Percentiles rank a stretch among this genome's conserved stretches.
Evolutionary conservation across 1,140 invertebrate species (phyloP).

Genomic region (Calliopsis andreniformis): DNA sequence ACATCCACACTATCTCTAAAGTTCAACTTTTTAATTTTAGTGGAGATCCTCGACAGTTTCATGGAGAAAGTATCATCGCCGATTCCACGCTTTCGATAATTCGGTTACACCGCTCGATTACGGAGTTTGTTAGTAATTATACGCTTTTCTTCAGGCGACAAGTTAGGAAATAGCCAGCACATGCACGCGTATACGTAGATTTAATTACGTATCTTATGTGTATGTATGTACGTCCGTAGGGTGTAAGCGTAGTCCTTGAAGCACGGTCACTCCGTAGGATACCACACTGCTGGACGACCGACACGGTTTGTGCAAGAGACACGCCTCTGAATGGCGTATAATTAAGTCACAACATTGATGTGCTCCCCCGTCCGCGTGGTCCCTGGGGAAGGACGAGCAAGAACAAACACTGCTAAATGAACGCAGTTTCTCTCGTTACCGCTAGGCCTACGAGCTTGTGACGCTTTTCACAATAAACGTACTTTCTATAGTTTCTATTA

Average conservation of each 20-base stretch:
- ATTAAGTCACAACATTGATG: conserved; percentile 78
- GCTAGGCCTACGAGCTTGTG: conserved; percentile 59
- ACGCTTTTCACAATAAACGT: conserved; percentile 51
- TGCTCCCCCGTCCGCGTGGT: conserved; percentile 51
- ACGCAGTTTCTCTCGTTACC: conserved; percentile 67
- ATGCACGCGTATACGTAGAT: not conserved
- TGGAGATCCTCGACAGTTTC: no score
- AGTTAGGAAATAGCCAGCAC: conserved; percentile 15
- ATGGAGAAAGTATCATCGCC: no score
- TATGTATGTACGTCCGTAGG: not conserved
- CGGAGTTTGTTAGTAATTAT: not conserved
- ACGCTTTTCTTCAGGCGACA: conserved; percentile 1
- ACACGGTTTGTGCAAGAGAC: conserved; percentile 72
- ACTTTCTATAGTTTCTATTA: conserved; percentile 35
- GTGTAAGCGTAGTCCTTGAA: conserved; percentile 43
- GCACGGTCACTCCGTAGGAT: conserved; percentile 58
- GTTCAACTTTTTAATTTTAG: no score
- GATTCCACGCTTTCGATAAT: no score
- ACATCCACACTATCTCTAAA: no score
- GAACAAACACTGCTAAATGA: conserved; percentile 79
- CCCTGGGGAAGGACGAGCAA: conserved; percentile 69
- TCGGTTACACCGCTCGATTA: not conserved
- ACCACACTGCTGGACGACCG: conserved; percentile 58
- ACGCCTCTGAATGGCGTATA: conserved; percentile 78
- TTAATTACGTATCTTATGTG: conserved; percentile 33